These are phyloP conservation scores for Chionomys nivalis DNA, from an alignment of 2,113 vertebrate genomes.

Conservation along the genomic window DNA sequence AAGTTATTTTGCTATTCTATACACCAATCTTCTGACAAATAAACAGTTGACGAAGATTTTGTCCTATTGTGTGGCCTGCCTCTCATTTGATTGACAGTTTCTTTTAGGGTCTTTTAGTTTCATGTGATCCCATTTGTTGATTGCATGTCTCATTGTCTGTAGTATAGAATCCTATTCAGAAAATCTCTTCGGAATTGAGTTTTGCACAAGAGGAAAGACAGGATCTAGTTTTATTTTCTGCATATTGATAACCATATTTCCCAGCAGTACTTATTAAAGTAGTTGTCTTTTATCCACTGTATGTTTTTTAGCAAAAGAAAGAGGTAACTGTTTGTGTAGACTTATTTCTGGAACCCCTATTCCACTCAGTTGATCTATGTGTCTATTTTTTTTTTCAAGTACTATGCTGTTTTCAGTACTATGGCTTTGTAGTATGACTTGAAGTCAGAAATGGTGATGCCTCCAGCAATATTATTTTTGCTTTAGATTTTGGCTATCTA, in stretches of 20 bases:
- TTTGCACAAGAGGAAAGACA: neutral
- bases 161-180: neutral
- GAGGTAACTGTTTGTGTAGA: neutral
- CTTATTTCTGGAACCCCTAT: neutral
- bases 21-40: neutral
- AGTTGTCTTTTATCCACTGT: neutral
- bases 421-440: neutral
- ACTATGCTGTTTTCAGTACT: neutral
- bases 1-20: neutral
- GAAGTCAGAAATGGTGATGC: neutral
- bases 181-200: neutral
- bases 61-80: too few relatives aligned
- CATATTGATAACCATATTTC: neutral
- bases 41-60: too few relatives aligned
- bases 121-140: too few relatives aligned
- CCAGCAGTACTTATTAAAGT: neutral
- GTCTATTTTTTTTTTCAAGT: neutral
- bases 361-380: neutral
- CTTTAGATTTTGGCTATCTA: neutral
- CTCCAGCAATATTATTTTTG: neutral
- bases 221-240: neutral
- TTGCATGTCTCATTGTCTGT: neutral
- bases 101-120: too few relatives aligned
- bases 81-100: too few relatives aligned
- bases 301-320: neutral